These are phyloP conservation scores for Onychostoma macrolepis DNA, from an alignment of 2,113 vertebrate genomes.

Conservation along the genomic window DNA sequence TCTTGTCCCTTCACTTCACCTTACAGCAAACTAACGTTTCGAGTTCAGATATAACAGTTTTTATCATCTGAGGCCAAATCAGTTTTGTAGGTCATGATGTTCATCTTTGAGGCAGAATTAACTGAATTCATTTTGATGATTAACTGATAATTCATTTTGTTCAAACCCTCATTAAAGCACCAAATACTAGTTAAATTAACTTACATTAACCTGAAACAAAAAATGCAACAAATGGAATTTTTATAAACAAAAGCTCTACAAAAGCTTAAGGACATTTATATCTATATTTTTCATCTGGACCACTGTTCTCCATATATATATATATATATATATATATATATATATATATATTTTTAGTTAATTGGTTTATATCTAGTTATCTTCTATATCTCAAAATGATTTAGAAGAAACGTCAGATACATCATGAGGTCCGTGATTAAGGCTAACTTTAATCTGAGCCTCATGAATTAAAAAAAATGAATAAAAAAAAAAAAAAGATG, in stretches of 20 bases:
- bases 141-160: no score
- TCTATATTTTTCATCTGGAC: not conserved
- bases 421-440: not conserved
- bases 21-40: not conserved
- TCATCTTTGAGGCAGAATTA: not conserved
- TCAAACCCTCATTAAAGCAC: not conserved
- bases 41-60: not conserved
- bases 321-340: no score
- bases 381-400: not conserved
- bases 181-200: not conserved
- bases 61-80: not conserved
- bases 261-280: not conserved
- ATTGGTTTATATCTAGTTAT: not conserved
- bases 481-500: no score
- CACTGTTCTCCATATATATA: not conserved
- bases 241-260: not conserved
- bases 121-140: not conserved
- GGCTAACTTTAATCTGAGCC: no score
- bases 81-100: not conserved
- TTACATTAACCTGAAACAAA: not conserved
- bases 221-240: not conserved
- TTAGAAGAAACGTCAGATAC: not conserved
- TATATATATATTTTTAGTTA: not conserved
- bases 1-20: not conserved
- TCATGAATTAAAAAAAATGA: no score